These are phyloP conservation scores for Galeruca laticollis DNA, from an alignment of 2,888 invertebrate species.

Conservation along the genomic window DNA sequence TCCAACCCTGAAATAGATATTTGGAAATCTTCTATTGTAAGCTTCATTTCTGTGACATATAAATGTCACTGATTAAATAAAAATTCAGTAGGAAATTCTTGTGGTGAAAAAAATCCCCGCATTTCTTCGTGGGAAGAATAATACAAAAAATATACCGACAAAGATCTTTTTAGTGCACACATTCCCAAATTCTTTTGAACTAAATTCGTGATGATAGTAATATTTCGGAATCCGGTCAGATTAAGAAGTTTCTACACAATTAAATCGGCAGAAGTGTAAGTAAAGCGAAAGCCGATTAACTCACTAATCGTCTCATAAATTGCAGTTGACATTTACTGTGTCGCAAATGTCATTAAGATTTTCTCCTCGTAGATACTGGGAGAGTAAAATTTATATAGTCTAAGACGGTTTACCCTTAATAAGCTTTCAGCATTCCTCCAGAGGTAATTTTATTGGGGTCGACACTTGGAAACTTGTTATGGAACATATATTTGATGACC, in stretches of 20 bases:
- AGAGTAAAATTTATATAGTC: conserved; percentile 30
- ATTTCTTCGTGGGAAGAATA: background rate
- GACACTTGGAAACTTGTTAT: conserved; percentile 7
- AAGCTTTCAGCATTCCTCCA: conserved; percentile 26
- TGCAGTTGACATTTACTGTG: conserved; percentile 31
- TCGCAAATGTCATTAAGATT: conserved; percentile 36
- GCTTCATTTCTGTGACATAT: too few species aligned
- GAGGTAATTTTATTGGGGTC: conserved; percentile 25
- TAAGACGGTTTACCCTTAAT: conserved; percentile 26
- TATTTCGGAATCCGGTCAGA: conserved; percentile 27
- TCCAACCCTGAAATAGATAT: too few species aligned
- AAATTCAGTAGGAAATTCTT: too few species aligned
- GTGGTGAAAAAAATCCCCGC: too few species aligned
- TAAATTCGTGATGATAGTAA: conserved; percentile 14
- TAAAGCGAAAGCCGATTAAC: conserved; percentile 31
- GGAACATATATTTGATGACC: background rate
- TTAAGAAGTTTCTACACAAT: conserved; percentile 27
- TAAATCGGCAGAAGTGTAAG: conserved; percentile 20
- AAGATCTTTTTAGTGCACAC: background rate
- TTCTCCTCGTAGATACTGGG: conserved; percentile 24
- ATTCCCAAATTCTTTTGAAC: conserved; percentile 6
- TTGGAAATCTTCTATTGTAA: too few species aligned
- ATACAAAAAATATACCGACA: background rate
- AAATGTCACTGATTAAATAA: too few species aligned
- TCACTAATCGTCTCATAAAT: conserved; percentile 29